Conservation (phyloP, 2,113 vertebrate species). For the Glareola pratincola region DNA sequence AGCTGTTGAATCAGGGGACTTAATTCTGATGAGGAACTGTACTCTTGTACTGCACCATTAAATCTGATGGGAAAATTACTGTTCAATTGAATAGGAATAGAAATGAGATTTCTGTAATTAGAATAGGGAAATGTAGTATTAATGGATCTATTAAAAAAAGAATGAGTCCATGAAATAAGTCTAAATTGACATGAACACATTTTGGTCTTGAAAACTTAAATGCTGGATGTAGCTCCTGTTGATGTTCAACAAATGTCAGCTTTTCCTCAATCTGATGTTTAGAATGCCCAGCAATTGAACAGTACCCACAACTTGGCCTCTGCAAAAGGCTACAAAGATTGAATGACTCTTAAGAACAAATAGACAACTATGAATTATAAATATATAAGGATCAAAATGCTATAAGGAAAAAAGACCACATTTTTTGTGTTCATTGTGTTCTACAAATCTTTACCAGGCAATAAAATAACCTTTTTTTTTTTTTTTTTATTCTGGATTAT, state of each 20-base stretch:
- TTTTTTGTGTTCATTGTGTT: not conserved
- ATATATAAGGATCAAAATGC: not conserved
- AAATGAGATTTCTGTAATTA: conserved; percentile 5
- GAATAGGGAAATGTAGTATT: not conserved
- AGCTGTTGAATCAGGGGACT: not conserved
- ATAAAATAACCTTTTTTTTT: not conserved
- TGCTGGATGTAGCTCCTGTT: not conserved
- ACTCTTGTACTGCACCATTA: not conserved
- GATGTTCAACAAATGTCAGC: not conserved
- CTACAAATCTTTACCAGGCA: not conserved
- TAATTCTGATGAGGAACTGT: not conserved
- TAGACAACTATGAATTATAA: not conserved
- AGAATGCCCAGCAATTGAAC: not conserved
- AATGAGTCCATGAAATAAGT: not conserved
- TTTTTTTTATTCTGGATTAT: not conserved
- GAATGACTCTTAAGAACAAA: not conserved
- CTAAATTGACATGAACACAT: not conserved
- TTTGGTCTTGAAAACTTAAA: not conserved
- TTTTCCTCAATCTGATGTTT: not conserved
- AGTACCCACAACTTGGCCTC: not conserved
- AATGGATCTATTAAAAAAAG: not conserved
- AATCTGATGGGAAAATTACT: conserved; percentile 6
- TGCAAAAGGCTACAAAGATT: not conserved
- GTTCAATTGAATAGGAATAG: not conserved
- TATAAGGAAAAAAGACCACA: not conserved